These are phyloP conservation scores for Alviniconcha marisindica DNA, from an alignment of 1,140 invertebrate genomes.

Conservation along the genomic window DNA sequence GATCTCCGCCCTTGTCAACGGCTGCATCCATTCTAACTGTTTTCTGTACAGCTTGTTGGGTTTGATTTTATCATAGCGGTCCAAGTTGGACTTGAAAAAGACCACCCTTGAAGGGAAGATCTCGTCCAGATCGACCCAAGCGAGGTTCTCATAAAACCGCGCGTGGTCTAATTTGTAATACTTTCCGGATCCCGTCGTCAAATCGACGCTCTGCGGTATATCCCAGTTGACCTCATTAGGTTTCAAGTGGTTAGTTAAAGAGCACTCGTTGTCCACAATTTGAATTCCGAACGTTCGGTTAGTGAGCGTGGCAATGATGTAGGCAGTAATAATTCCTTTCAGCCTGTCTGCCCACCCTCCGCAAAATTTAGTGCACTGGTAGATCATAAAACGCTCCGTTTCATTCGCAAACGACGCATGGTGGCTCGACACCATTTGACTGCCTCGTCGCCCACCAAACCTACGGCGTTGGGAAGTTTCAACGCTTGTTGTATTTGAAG, in stretches of 20 bases:
- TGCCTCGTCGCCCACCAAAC: no score
- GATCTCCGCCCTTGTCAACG: constrained; percentile 8
- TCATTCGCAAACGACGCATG: no score
- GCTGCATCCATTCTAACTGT: constrained; percentile 31
- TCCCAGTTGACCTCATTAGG: constrained; percentile 46
- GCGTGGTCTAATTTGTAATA: neutral
- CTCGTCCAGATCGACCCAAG: constrained; percentile 13
- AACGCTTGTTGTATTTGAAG: no score
- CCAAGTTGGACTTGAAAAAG: constrained; percentile 41
- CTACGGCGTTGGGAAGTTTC: no score
- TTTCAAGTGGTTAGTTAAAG: constrained; percentile 21
- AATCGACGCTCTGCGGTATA: neutral
- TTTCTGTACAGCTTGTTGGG: neutral
- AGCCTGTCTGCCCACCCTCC: constrained; percentile 44
- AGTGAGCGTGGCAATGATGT: constrained; percentile 43
- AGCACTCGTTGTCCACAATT: constrained; percentile 35
- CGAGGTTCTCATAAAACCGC: neutral
- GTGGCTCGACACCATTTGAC: no score
- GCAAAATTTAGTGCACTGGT: constrained; percentile 12
- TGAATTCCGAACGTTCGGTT: constrained; percentile 42
- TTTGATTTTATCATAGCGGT: constrained; percentile 25
- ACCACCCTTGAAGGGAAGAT: constrained; percentile 20
- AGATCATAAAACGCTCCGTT: neutral
- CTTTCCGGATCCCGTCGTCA: neutral
- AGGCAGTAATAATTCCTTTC: constrained; percentile 43